These are phyloP conservation scores for Odontamblyopus lacepedii DNA, from an alignment of 2,797 vertebrate species.

Conservation along the genomic window DNA sequence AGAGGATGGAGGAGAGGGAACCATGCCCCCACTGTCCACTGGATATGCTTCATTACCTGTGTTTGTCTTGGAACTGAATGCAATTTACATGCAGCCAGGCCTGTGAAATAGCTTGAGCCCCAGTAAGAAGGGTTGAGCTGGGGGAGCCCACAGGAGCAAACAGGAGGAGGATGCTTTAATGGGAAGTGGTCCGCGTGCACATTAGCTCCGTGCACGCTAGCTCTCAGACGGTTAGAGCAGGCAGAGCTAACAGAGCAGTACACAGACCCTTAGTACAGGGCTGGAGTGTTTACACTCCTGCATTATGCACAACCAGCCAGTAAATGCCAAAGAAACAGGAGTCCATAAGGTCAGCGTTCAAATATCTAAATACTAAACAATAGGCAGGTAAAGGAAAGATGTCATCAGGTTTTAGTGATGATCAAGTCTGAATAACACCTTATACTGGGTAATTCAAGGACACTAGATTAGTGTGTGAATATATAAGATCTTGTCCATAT, in stretches of 20 bases:
- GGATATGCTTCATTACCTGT: slow-evolving; percentile 64
- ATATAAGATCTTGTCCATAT: no score
- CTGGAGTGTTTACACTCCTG: slow-evolving; percentile 9
- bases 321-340: not conserved
- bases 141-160: slow-evolving; percentile 46
- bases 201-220: slow-evolving; percentile 22
- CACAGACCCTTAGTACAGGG: slow-evolving; percentile 19
- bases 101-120: slow-evolving; percentile 65
- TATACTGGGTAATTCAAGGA: no score
- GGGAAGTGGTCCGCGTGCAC: slow-evolving; percentile 35
- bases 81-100: slow-evolving; percentile 64
- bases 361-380: not conserved
- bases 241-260: slow-evolving; percentile 25
- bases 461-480: no score
- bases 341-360: not conserved
- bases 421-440: no score
- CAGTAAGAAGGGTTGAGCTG: slow-evolving; percentile 43
- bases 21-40: slow-evolving; percentile 48
- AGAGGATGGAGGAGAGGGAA: slow-evolving; percentile 39
- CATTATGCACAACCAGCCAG: not conserved
- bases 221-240: slow-evolving; percentile 20
- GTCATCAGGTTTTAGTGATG: not conserved
- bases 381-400: not conserved
- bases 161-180: slow-evolving; percentile 52
- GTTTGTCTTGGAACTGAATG: slow-evolving; percentile 63